Conservation (phyloP, 2,113 vertebrate genomes). For the Chionomys nivalis region DNA sequence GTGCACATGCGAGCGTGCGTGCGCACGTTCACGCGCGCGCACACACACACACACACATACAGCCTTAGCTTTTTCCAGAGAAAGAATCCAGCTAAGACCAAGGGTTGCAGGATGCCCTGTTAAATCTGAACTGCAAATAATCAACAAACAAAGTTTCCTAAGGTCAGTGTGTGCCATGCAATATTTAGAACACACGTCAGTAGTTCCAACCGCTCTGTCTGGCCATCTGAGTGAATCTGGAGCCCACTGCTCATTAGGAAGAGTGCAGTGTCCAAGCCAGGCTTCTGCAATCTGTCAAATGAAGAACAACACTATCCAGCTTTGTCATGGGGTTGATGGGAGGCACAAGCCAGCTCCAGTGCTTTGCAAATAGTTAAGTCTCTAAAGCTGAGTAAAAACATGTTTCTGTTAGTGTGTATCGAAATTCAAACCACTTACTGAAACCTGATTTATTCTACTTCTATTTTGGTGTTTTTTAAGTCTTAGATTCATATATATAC, state of each 20-base stretch:
- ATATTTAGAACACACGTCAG: not conserved
- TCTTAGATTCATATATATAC: not conserved
- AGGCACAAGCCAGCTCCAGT: not conserved
- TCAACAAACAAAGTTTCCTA: not conserved
- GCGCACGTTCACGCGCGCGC: not conserved
- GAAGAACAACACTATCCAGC: not conserved
- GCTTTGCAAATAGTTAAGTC: not conserved
- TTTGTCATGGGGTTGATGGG: not conserved
- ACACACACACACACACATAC: not conserved
- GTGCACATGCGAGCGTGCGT: too few relatives aligned
- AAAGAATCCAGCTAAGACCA: not conserved
- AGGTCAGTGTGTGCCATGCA: not conserved
- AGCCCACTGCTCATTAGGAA: not conserved
- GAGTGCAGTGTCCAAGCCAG: not conserved
- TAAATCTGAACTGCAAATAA: constrained; percentile 33
- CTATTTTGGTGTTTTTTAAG: constrained; percentile 31
- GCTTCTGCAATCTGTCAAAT: not conserved
- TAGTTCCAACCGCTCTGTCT: not conserved
- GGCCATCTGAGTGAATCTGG: not conserved
- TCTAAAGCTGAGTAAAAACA: not conserved
- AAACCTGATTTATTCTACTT: not conserved
- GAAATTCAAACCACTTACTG: not conserved
- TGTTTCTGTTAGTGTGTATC: not conserved
- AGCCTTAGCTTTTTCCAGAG: not conserved
- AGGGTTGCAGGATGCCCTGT: not conserved